Evolutionary conservation across 2,888 invertebrate genomes (phyloP), one percentile per base, ranked within the genome.

Genomic region (Amphipyra tragopoginis): DNA sequence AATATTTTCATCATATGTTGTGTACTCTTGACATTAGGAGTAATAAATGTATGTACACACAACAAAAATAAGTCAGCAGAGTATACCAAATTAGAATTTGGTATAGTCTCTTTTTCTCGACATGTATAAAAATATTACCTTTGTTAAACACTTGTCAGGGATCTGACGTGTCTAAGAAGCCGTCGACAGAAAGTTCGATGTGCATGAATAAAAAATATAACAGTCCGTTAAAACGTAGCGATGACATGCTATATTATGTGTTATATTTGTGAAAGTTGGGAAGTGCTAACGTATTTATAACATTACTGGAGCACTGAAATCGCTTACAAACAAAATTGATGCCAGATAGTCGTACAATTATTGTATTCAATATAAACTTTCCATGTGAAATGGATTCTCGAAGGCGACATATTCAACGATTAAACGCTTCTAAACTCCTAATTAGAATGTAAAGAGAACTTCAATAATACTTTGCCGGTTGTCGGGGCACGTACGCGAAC

Each of bases 401-500:
- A 71, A 81, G 72, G 73, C 83, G 84, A 86, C 84, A 86, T 84
- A 84, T 85, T 82, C 79, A 80, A 76, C 85, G 85, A 86, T 86
- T 86, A 85, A 88, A 86, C 80, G 83, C 83, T 85, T 82, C 84
- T 87, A 84, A 87, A 87, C 85, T 90, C 88, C 82, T 88, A 89
- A 89, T 89, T 90, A 89, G 85, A 87, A 86, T 87, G 85, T 85
- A 82, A 84, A 86, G 83, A 80, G 79, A 87, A 86, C 84, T 89
- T 87, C 81, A 87, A 87, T 89, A 90, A 90, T 89, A 89, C 90
- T 89, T 88, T 84, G 83, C 84, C 86, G 84, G 86, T 89, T 87
- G 87, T 90, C 85, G 84, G 81, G 84, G 87, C 88, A 91, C 90
- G 90, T 90, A 89, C 88, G 87, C 71, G 82, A 90, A 92, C 88